Conservation (phyloP, 2,113 vertebrate species). For the Hydrolagus affinis region DNA sequence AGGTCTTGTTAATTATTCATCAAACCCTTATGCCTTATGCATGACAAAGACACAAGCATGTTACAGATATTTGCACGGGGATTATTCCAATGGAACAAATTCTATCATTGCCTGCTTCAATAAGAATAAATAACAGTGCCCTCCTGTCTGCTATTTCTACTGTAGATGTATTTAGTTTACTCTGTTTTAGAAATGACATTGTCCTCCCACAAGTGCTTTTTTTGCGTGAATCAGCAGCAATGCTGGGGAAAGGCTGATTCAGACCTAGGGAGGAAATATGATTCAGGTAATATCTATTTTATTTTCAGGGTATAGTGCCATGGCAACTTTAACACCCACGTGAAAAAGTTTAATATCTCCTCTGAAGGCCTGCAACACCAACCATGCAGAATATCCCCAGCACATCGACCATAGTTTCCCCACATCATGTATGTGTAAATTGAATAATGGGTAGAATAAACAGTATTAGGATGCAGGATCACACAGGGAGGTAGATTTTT, state of each 20-base stretch:
- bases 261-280: not conserved
- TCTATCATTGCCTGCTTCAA: not conserved
- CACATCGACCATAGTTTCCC: too few relatives aligned
- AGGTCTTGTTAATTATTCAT: conserved; percentile 25
- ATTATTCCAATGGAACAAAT: conserved; percentile 20
- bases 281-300: too few relatives aligned
- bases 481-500: too few relatives aligned
- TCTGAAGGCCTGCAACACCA: too few relatives aligned
- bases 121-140: not conserved
- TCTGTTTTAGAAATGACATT: conserved; percentile 10
- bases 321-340: too few relatives aligned
- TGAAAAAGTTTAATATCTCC: too few relatives aligned
- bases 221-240: not conserved
- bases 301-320: too few relatives aligned
- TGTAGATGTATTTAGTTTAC: conserved; percentile 8
- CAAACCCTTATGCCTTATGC: conserved; percentile 18
- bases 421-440: too few relatives aligned
- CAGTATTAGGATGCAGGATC: too few relatives aligned
- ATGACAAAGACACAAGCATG: conserved; percentile 15
- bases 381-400: too few relatives aligned
- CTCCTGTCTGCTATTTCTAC: not conserved
- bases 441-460: too few relatives aligned
- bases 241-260: not conserved
- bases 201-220: not conserved
- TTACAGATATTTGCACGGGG: not conserved